These are phyloP conservation scores for Rhadina sibilatrix DNA, from an alignment of 2,113 vertebrate genomes.

Conservation along the genomic window DNA sequence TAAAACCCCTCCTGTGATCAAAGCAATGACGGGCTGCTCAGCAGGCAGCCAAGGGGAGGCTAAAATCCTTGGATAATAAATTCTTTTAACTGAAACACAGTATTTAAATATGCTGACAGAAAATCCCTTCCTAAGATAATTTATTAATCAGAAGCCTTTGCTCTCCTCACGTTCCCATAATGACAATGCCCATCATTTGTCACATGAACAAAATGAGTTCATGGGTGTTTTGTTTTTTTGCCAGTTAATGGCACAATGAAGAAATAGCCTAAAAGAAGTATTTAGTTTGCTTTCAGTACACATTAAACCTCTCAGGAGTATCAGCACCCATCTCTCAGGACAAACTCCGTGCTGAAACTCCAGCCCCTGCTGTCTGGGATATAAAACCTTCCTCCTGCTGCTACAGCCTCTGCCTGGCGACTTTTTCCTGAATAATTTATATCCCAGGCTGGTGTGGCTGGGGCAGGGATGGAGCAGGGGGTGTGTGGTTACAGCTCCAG, in stretches of 20 bases:
- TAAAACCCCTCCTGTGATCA: not conserved
- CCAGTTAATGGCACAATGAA: not conserved
- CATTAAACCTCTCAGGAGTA: not conserved
- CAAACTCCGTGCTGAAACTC: not conserved
- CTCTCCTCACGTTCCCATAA: not conserved
- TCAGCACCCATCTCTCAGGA: not conserved
- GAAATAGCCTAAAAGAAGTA: accelerated
- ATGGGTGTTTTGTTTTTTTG: accelerated
- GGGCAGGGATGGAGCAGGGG: not conserved
- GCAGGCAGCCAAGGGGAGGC: not conserved
- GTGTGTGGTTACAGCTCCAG: not conserved
- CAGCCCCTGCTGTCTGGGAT: not conserved
- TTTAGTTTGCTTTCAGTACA: not conserved
- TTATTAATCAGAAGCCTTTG: not conserved
- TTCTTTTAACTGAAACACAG: not conserved
- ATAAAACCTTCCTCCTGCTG: not conserved
- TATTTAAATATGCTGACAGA: not conserved
- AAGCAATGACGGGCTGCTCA: not conserved
- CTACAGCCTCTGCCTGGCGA: not conserved
- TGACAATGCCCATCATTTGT: not conserved
- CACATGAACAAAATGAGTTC: not conserved
- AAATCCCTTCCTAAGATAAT: not conserved
- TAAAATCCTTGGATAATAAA: not conserved
- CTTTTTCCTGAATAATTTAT: not conserved
- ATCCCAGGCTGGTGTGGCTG: accelerated